A percentile compares a stretch with the other conserved stretches of the same genome.
phyloP scores from a whole-genome alignment of 2,888 invertebrate genomes.

The Xestobium rufovillosum region DNA sequence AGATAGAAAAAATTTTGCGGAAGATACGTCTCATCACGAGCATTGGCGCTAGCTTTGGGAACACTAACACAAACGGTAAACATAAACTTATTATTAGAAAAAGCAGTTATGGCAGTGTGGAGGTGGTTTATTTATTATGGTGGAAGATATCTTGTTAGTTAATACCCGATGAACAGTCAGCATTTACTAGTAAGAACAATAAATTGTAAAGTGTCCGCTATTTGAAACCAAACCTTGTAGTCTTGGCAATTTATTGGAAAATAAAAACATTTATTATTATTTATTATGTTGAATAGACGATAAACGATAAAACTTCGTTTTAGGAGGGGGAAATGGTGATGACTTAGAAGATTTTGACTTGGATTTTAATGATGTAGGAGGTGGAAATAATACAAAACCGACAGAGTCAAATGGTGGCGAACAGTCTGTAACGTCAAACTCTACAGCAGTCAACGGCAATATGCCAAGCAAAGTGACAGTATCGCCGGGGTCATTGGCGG shows the following conservation, averaged over 20 bases:
- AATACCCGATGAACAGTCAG: too few species aligned
- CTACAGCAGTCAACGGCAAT: neutral
- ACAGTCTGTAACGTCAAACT: conserved; percentile 3
- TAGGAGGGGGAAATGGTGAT: too few species aligned
- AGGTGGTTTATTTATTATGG: too few species aligned
- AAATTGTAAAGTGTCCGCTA: too few species aligned
- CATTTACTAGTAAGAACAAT: too few species aligned
- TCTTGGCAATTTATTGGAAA: neutral
- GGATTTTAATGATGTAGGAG: conserved; percentile 16
- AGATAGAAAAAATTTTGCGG: conserved; percentile 24
- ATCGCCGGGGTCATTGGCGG: conserved; percentile 23
- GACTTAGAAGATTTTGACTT: conserved; percentile 8
- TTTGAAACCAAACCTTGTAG: neutral
- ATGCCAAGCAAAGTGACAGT: neutral
- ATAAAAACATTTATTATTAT: neutral
- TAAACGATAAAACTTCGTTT: too few species aligned
- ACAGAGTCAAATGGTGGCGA: conserved; percentile 5
- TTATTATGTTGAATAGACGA: too few species aligned
- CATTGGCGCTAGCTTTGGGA: conserved; percentile 9
- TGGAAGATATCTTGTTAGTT: too few species aligned
- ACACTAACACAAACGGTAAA: conserved; percentile 7
- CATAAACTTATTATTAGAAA: too few species aligned
- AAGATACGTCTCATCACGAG: conserved; percentile 23
- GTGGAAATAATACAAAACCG: conserved; percentile 2
- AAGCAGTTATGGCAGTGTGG: too few species aligned